Evolutionary conservation across 1,140 invertebrate genomes (phyloP), one percentile per base, ranked within the genome.

Genomic region (Bombus pascuorum): DNA sequence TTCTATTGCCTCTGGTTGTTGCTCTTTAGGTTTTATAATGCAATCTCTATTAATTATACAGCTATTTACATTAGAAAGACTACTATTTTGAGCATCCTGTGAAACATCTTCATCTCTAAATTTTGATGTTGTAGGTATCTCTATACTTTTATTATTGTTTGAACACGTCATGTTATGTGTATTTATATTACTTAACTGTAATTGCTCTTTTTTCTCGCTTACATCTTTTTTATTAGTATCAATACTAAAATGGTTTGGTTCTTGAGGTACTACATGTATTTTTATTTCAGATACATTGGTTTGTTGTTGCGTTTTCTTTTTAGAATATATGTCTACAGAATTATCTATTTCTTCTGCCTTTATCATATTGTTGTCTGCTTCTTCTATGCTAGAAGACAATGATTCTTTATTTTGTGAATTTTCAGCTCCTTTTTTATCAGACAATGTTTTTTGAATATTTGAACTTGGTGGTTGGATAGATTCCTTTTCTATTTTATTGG

Each of bases 401-500:
- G 59, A n/a, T 13, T 80, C 37, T 77, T 65, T 73, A 44, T 72
- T 68, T 70, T 75, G 32, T 70, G 28, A 42, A 65, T 76, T 65
- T 39, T 57, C 68, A 18, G 39, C 47, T 22, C 13, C 22, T 34
- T 80, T 59, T 32, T 72, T 37, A 15, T 44, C 13, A 59, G 53
- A 44, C 1, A 57, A 12, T 13, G 10, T 77, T 59, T 39, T 84
- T 80, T 88, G 62, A 18, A 13, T 57, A 34, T 87, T 15, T 57
- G 47, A 57, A 68, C 25, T 53, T 18, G 47, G 57, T 68, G 87
- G 39, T 25, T 79, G 66, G 10, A 22, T 13, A 18, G 39, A 13
- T 28, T 32, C 13, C n/a, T 75, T 28, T 18, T 83, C 44, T 47
- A 87, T 89, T 28, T 88, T 87, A 81, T 92, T 90, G 0, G 89